Evolutionary conservation across 2,888 invertebrate species (phyloP).

Genomic region (Phaedon cochleariae): DNA sequence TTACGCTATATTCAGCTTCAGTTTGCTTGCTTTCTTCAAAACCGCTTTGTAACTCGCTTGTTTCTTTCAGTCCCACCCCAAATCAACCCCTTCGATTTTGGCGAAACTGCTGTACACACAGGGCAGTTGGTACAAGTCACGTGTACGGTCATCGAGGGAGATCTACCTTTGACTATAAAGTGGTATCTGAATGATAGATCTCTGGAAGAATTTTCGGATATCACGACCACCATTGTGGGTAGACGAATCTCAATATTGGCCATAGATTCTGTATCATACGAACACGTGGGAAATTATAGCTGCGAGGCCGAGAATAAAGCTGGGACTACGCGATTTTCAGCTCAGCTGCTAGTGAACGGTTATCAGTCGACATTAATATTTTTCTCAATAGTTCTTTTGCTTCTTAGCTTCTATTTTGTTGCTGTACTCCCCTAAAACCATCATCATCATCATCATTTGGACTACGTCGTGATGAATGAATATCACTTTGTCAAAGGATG

Average conservation of each 20-base stretch:
- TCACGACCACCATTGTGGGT: constrained; percentile 53
- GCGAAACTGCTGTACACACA: constrained; percentile 69
- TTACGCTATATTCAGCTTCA: constrained; percentile 46
- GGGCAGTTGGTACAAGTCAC: constrained; percentile 71
- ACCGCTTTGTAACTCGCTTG: constrained; percentile 14
- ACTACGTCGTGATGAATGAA: no score
- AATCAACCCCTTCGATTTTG: constrained; percentile 73
- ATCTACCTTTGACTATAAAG: constrained; percentile 69
- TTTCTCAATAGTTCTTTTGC: constrained; percentile 43
- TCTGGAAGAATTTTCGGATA: constrained; percentile 51
- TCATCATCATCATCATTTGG: no score
- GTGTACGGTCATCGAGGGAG: constrained; percentile 72
- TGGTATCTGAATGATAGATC: constrained; percentile 69
- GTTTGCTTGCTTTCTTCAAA: constrained; percentile 4
- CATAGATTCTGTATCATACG: constrained; percentile 72
- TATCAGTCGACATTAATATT: constrained; percentile 47
- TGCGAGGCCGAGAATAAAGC: constrained; percentile 70
- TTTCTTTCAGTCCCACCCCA: constrained; percentile 69
- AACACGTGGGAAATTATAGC: constrained; percentile 78
- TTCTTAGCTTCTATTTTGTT: constrained; percentile 46
- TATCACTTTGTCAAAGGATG: no score
- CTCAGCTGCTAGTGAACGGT: constrained; percentile 77
- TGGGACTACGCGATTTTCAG: constrained; percentile 49
- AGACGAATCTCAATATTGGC: constrained; percentile 68
- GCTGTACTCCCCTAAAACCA: no score